A percentile compares a stretch with the other conserved stretches of the same genome.
These are phyloP conservation scores for Ectemnius continuus DNA, from an alignment of 2,888 invertebrate genomes.

Conservation along the genomic window DNA sequence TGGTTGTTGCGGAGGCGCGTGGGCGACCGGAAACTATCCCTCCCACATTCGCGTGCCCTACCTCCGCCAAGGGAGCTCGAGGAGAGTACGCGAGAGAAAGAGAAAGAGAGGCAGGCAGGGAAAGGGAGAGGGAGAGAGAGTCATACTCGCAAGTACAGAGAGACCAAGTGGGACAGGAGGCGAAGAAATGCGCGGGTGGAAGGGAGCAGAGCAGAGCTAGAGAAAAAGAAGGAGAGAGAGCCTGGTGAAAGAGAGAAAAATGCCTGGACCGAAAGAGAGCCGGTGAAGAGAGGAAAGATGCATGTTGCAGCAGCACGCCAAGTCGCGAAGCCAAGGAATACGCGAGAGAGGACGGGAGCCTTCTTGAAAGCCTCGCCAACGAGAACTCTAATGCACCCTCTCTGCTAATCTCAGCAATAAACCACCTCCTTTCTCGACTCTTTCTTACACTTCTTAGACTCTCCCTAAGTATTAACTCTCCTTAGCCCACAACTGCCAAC, in stretches of 20 bases:
- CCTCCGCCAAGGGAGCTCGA: constrained; percentile 55
- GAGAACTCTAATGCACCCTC: too few species aligned
- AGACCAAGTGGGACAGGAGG: constrained; percentile 15
- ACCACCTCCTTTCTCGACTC: too few species aligned
- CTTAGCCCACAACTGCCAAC: too few species aligned
- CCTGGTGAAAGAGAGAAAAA: constrained; percentile 22
- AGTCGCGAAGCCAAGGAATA: constrained; percentile 20
- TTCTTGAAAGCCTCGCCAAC: constrained; percentile 7
- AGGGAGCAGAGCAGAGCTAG: constrained; percentile 13
- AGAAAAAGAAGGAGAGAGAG: constrained; percentile 29
- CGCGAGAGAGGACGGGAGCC: constrained; percentile 32
- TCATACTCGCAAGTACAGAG: background rate
- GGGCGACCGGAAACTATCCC: constrained; percentile 80
- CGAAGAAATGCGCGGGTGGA: constrained; percentile 13
- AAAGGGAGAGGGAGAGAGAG: background rate
- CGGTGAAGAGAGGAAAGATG: constrained; percentile 14
- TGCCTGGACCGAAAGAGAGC: constrained; percentile 8
- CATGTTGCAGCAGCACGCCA: constrained; percentile 42
- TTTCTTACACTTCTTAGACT: too few species aligned
- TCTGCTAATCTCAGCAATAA: too few species aligned
- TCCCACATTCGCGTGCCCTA: constrained; percentile 78
- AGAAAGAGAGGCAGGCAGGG: constrained; percentile 18
- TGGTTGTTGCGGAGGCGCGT: constrained; percentile 68
- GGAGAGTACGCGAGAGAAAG: constrained; percentile 28
- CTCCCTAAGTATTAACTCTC: too few species aligned